phyloP scores from a whole-genome alignment of 2,797 vertebrate species.

The Anableps anableps region DNA sequence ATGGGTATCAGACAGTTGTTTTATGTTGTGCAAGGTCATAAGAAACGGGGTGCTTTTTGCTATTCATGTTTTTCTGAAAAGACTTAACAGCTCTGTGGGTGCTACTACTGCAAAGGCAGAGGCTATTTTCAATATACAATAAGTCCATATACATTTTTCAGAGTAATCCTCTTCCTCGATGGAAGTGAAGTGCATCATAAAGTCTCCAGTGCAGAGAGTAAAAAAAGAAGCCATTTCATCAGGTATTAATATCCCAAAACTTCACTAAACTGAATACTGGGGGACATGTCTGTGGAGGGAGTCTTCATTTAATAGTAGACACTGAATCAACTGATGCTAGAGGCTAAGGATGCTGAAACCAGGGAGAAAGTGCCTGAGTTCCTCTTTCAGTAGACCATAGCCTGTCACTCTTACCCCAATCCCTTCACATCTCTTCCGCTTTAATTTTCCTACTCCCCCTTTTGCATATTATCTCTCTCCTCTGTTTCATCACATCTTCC shows the following conservation, averaged over 20 bases:
- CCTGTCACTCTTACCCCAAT: slow-evolving; percentile 37
- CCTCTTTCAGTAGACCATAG: slow-evolving; percentile 9
- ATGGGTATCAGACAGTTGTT: neutral
- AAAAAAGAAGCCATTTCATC: slow-evolving; percentile 32
- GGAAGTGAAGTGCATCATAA: slow-evolving; percentile 39
- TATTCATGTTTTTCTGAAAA: slow-evolving; percentile 32
- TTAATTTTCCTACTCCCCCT: slow-evolving; percentile 15
- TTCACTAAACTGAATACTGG: slow-evolving; percentile 46
- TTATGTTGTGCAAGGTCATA: neutral
- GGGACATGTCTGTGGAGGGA: slow-evolving; percentile 39
- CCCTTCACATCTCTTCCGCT: slow-evolving; percentile 8
- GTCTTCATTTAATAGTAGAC: slow-evolving; percentile 47
- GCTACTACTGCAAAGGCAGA: slow-evolving; percentile 17
- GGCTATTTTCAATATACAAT: slow-evolving; percentile 25
- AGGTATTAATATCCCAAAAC: slow-evolving; percentile 54
- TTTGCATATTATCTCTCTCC: slow-evolving; percentile 21
- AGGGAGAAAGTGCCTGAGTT: slow-evolving; percentile 31
- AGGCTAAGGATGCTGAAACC: slow-evolving; percentile 43
- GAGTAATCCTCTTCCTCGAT: slow-evolving; percentile 27
- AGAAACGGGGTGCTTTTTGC: slow-evolving; percentile 27
- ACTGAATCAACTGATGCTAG: slow-evolving; percentile 62
- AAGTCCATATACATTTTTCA: slow-evolving; percentile 14
- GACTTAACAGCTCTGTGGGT: slow-evolving; percentile 11
- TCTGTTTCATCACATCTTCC: slow-evolving; percentile 21
- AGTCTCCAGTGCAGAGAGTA: slow-evolving; percentile 41